A percentile compares a stretch with the other conserved stretches of the same genome.
Evolutionary conservation across 2,113 vertebrate genomes (phyloP).

Genomic region (Phalacrocorax carbo): DNA sequence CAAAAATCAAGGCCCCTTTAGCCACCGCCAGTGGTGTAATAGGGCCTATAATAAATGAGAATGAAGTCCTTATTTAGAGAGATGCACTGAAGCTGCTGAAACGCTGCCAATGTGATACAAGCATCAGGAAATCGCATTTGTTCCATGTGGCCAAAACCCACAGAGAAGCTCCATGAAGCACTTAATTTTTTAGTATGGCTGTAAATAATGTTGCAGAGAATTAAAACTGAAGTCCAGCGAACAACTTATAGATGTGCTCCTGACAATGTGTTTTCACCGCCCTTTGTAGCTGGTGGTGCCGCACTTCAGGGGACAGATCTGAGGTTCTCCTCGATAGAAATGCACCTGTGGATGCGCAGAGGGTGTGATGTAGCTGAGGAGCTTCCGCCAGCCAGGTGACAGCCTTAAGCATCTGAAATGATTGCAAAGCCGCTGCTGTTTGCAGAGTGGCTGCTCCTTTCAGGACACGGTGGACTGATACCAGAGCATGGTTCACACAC

Average conservation of each 20-base stretch:
- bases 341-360: not conserved
- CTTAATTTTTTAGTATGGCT: not conserved
- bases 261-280: not conserved
- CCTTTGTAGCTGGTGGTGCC: not conserved
- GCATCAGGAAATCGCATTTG: slow-evolving; percentile 43
- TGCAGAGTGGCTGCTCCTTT: not conserved
- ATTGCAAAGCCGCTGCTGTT: not conserved
- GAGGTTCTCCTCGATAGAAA: not conserved
- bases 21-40: not conserved
- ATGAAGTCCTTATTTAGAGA: slow-evolving; percentile 9
- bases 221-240: not conserved
- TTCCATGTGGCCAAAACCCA: slow-evolving; percentile 39
- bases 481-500: not conserved
- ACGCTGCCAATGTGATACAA: not conserved
- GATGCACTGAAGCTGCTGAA: not conserved
- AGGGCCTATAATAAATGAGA: not conserved
- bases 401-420: not conserved
- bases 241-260: not conserved
- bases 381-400: not conserved
- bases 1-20: not conserved
- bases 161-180: slow-evolving; percentile 7
- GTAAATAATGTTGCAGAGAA: not conserved
- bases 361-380: not conserved
- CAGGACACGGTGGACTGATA: not conserved
- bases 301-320: not conserved